Evolutionary conservation across 1,140 invertebrate genomes (phyloP), one percentile per base, ranked within the genome.

Genomic region (Drosophila ogumai): DNA sequence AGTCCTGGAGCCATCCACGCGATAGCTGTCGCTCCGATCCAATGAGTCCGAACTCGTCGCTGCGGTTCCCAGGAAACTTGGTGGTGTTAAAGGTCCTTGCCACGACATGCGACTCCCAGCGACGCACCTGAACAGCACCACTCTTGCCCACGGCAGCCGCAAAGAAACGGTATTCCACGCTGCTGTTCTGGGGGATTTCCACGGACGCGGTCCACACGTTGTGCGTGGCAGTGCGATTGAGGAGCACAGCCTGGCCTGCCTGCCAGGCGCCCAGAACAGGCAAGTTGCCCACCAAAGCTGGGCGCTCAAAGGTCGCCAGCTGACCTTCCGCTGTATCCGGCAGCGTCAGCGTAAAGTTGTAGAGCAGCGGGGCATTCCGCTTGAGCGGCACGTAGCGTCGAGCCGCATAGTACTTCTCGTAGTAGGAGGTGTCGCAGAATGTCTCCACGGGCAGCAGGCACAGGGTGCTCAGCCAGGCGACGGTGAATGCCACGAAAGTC

Each of bases 31-130:
- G 47, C 7, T 74, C n/a, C 1, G 40, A 32, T 1, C 22, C 57
- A 12, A 90, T 82, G 2, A 41, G 28, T 34, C 85, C 79, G 32
- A 88, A 78, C 12, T 49, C 61, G 41, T 92, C 91, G 8, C 46
- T 75, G n/a, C 76, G 82, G 34, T 82, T 92, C 91, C 97, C 97
- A 96, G 5, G 96, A 96, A 79, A 94, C 94, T 85, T 96, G 95
- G 38, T 97, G 91, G 80, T 94, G 94, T 54, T 93, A 92, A 68
- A 93, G 92, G 25, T 93, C 93, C 96, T 92, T 38, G 96, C 95
- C 58, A 91, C 91, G 43, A 96, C 92, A 61, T 96, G 94, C 3
- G 96, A 96, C 91, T 97, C 96, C 96, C 96, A 97, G 85, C 93
- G 94, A 38, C 95, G 94, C 10, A 97, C 94, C 41, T 96, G 94